Percentiles rank a stretch among this genome's conserved stretches.
Evolutionary conservation across 53 echinoderm and acorn worm species (phyloP).

Genomic region (Apostichopus leukothele): DNA sequence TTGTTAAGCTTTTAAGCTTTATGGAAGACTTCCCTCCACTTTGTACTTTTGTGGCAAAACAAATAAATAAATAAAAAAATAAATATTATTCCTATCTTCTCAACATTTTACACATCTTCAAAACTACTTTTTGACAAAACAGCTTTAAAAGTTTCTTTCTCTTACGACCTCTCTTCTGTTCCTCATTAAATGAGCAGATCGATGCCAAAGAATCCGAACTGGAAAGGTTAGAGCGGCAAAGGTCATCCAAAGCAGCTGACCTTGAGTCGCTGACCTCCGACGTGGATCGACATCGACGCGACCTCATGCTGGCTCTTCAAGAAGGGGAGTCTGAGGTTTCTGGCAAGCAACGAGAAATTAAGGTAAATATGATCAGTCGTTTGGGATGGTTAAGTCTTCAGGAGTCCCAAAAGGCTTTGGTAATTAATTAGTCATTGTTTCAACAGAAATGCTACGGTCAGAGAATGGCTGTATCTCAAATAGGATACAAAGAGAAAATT

Average conservation of each 20-base stretch:
- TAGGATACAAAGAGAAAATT: no score
- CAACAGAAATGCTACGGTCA: no score
- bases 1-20: no score
- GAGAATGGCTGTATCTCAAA: no score
- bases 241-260: slow-evolving; percentile 68
- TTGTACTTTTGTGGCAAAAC: no score
- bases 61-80: no score
- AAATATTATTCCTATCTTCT: no score
- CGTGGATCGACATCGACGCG: slow-evolving; percentile 71
- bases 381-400: not conserved
- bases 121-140: no score
- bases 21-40: no score
- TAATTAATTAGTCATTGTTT: not conserved
- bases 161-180: not conserved
- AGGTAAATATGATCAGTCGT: slow-evolving; percentile 38
- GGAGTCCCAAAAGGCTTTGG: not conserved
- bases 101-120: no score
- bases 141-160: not conserved
- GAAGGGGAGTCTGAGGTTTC: slow-evolving; percentile 84
- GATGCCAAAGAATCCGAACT: slow-evolving; percentile 50
- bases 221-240: slow-evolving; percentile 60
- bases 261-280: slow-evolving; percentile 64
- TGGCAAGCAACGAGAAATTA: slow-evolving; percentile 69
- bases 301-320: slow-evolving; percentile 70
- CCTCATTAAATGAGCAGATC: slow-evolving; percentile 45